phyloP scores from a whole-genome alignment of 2,888 invertebrate species.

The Epiblema foenella region DNA sequence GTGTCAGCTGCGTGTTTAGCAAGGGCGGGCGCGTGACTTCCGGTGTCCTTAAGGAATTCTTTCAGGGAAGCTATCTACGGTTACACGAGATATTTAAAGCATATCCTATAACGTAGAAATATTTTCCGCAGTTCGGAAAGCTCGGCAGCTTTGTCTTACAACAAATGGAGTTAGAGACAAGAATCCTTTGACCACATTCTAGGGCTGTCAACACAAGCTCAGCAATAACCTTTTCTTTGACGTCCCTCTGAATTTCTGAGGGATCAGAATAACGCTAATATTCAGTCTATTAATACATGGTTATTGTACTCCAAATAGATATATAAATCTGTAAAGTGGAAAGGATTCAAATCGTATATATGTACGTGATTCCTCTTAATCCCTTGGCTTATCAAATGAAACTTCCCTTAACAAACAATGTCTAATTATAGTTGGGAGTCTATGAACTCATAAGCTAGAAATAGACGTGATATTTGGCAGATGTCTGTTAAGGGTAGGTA shows the following conservation, averaged over 20 bases:
- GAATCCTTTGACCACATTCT: background rate
- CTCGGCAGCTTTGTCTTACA: background rate
- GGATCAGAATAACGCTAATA: background rate
- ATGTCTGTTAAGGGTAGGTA: slow-evolving; percentile 36
- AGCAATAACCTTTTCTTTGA: background rate
- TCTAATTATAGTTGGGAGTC: slow-evolving; percentile 49
- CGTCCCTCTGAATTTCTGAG: no score
- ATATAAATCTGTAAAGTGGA: no score
- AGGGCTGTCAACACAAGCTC: background rate
- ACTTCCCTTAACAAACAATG: slow-evolving; percentile 39
- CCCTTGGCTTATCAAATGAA: slow-evolving; percentile 22
- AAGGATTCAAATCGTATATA: slow-evolving; percentile 5
- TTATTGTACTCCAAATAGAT: no score
- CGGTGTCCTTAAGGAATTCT: slow-evolving; percentile 4
- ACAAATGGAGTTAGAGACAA: no score
- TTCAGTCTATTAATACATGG: background rate
- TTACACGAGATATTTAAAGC: background rate
- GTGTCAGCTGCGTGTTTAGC: background rate
- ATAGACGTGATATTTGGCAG: slow-evolving; percentile 54
- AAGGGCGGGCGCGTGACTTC: background rate
- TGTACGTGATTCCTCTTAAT: slow-evolving; percentile 27
- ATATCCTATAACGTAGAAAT: background rate
- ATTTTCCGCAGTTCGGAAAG: background rate
- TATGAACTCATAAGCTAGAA: slow-evolving; percentile 64
- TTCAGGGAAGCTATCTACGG: background rate